Percentiles rank a stretch among this genome's conserved stretches.
These are phyloP conservation scores for Ormyrus thymus DNA, from an alignment of 2,888 invertebrate genomes.

Conservation along the genomic window DNA sequence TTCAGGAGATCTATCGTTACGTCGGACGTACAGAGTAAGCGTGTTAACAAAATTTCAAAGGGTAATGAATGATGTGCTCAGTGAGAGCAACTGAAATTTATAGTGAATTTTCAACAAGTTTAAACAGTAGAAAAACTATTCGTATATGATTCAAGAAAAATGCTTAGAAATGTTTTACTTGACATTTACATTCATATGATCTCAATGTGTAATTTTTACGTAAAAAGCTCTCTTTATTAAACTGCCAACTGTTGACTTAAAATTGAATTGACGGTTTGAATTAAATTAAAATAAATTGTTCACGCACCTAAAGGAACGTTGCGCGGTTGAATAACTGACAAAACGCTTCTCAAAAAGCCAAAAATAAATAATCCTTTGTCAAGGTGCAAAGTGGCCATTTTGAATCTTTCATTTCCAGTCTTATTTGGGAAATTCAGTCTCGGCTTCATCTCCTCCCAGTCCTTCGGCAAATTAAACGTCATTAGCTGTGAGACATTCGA, in stretches of 20 bases:
- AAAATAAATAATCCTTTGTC: slow-evolving; percentile 81
- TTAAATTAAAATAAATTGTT: not conserved
- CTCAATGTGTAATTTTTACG: too few species aligned
- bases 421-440: slow-evolving; percentile 69
- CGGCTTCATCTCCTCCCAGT: slow-evolving; percentile 63
- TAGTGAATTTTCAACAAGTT: not conserved
- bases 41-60: slow-evolving; percentile 15
- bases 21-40: not conserved
- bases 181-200: too few species aligned
- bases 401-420: slow-evolving; percentile 64
- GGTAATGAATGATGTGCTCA: not conserved
- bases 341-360: slow-evolving; percentile 79
- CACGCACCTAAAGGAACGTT: slow-evolving; percentile 81
- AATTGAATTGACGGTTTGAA: not conserved
- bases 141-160: too few species aligned
- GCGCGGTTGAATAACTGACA: slow-evolving; percentile 80
- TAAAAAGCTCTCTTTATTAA: not conserved
- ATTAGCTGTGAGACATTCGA: slow-evolving; percentile 67
- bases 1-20: slow-evolving; percentile 70
- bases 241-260: not conserved
- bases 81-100: slow-evolving; percentile 13
- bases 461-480: slow-evolving; percentile 61
- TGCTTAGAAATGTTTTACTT: too few species aligned
- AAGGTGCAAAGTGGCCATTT: slow-evolving; percentile 77
- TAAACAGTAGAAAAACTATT: too few species aligned